phyloP scores from a whole-genome alignment of 1,140 invertebrate genomes.

The Ctenoplectra terminalis region DNA sequence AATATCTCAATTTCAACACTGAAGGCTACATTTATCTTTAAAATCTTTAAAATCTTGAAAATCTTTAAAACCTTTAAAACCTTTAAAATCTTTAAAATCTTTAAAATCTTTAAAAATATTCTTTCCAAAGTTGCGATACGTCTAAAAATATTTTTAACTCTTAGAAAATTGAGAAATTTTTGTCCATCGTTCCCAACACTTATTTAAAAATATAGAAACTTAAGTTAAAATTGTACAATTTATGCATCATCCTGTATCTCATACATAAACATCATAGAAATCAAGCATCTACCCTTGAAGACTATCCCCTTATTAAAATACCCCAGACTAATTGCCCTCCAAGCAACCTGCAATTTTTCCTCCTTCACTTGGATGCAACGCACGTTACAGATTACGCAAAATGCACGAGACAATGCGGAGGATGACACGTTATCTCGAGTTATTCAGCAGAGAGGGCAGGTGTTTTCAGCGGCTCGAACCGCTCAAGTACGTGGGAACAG shows the following conservation, averaged over 20 bases:
- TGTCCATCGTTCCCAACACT: too few relatives aligned
- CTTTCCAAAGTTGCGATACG: too few relatives aligned
- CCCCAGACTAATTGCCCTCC: background rate
- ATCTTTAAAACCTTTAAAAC: too few relatives aligned
- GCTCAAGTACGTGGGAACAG: constrained; percentile 39
- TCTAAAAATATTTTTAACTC: too few relatives aligned
- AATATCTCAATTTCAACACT: too few relatives aligned
- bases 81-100: too few relatives aligned
- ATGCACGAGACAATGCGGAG: constrained; percentile 25
- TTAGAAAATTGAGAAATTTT: too few relatives aligned
- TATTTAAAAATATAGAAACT: too few relatives aligned
- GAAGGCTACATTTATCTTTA: too few relatives aligned
- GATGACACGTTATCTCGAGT: constrained; percentile 3
- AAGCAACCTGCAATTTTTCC: background rate
- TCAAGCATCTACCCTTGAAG: background rate
- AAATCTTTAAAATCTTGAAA: too few relatives aligned
- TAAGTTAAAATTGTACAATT: background rate
- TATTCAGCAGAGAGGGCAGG: background rate
- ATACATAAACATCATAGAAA: too few relatives aligned
- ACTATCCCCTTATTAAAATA: background rate
- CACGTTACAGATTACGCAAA: constrained; percentile 26
- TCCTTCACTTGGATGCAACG: background rate
- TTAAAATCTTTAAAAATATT: too few relatives aligned
- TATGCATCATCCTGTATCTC: background rate
- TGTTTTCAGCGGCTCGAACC: constrained; percentile 13